A percentile compares a stretch with the other conserved stretches of the same genome.
phyloP scores from a whole-genome alignment of 2,888 invertebrate genomes.

The Lasioglossum calceatum region DNA sequence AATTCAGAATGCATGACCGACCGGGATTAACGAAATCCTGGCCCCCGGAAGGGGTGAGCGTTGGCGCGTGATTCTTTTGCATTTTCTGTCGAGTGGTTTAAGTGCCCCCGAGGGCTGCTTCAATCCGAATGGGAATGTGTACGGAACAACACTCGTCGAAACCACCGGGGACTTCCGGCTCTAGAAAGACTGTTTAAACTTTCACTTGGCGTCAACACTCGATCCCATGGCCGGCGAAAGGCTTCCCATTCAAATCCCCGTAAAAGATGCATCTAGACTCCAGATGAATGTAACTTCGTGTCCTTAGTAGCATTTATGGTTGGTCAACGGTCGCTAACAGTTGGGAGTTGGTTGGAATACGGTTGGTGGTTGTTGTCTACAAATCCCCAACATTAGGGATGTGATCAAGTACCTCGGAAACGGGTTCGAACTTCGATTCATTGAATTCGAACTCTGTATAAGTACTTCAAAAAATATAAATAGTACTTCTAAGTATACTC shows the following conservation, averaged over 20 bases:
- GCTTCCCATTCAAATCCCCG: background rate
- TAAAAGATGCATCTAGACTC: background rate
- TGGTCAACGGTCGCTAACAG: too few species aligned
- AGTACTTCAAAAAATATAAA: too few species aligned
- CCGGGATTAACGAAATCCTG: slow-evolving; percentile 75
- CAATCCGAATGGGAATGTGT: slow-evolving; percentile 46
- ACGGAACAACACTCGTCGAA: slow-evolving; percentile 58
- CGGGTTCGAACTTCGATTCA: too few species aligned
- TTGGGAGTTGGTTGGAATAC: too few species aligned
- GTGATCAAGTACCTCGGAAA: too few species aligned
- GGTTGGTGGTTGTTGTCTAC: too few species aligned
- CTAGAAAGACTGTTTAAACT: slow-evolving; percentile 63
- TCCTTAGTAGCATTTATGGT: too few species aligned
- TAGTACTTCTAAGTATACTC: too few species aligned
- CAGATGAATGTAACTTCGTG: background rate
- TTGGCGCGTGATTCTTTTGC: slow-evolving; percentile 75
- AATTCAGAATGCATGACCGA: slow-evolving; percentile 67
- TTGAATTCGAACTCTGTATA: too few species aligned
- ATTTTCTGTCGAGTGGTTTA: slow-evolving; percentile 67
- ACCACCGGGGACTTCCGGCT: slow-evolving; percentile 64
- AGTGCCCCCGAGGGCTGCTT: slow-evolving; percentile 64
- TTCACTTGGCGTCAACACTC: slow-evolving; percentile 57
- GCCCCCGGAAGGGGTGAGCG: slow-evolving; percentile 67
- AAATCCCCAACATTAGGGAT: too few species aligned
- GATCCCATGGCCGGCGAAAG: slow-evolving; percentile 12